These are phyloP conservation scores for Gymnogyps californianus DNA, from an alignment of 2,113 vertebrate species.

Conservation along the genomic window DNA sequence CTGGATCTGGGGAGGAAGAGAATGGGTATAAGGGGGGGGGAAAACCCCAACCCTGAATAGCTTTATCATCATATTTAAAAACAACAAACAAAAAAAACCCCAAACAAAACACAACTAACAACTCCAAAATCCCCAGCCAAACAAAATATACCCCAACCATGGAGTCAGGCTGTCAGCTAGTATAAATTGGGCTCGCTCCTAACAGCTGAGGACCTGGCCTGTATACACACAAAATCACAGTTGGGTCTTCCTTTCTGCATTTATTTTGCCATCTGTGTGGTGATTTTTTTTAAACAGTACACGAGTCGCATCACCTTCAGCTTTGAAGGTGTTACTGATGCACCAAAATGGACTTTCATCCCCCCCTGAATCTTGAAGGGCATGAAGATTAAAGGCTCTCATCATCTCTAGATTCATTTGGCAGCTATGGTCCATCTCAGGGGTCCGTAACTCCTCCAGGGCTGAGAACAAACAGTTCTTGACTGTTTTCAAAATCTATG, in stretches of 20 bases:
- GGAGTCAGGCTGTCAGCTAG: not conserved
- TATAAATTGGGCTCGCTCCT: not conserved
- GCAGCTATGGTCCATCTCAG: not conserved
- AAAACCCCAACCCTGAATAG: not conserved
- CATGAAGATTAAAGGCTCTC: conserved; percentile 2
- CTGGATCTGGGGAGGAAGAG: not conserved
- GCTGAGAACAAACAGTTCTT: conserved; percentile 43
- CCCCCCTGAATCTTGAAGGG: not conserved
- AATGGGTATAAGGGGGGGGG: not conserved
- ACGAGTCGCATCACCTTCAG: not conserved
- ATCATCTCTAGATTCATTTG: not conserved
- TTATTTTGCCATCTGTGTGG: conserved; percentile 45
- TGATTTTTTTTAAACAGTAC: not conserved
- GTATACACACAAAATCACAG: not conserved
- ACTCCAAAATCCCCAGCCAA: not conserved
- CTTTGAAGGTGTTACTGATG: conserved; percentile 36
- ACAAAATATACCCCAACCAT: not conserved
- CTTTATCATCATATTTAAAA: not conserved
- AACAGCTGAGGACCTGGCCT: not conserved
- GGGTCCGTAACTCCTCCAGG: conserved; percentile 1
- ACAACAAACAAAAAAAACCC: too few species aligned
- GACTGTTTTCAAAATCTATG: conserved; percentile 56
- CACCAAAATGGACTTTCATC: not conserved
- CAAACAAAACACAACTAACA: not conserved
- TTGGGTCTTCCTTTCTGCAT: not conserved